phyloP scores from a whole-genome alignment of 2,888 invertebrate species.

The Beris morrisii region DNA sequence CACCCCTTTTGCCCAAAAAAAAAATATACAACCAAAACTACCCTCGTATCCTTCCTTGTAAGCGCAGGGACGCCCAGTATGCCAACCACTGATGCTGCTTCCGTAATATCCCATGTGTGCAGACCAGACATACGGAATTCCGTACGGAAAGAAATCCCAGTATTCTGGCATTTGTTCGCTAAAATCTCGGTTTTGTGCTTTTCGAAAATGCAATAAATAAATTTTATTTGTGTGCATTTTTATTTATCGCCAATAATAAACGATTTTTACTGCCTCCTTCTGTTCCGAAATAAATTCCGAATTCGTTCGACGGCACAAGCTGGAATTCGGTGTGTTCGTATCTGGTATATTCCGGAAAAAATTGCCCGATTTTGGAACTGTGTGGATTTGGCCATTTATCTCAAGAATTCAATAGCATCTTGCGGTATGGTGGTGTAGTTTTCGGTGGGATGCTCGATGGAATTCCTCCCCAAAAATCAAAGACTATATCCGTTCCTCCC shows the following conservation, averaged over 20 bases:
- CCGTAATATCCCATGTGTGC: constrained; percentile 48
- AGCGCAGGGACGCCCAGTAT: constrained; percentile 34
- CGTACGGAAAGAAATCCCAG: no score
- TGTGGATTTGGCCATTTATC: constrained; percentile 37
- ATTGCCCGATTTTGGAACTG: constrained; percentile 26
- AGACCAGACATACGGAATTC: no score
- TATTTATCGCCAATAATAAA: constrained; percentile 39
- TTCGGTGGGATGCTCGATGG: background rate
- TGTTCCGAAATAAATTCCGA: constrained; percentile 15
- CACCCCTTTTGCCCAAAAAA: constrained; percentile 53
- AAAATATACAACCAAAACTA: constrained; percentile 59
- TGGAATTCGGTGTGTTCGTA: background rate
- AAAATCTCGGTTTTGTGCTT: no score
- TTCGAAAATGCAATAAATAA: constrained; percentile 35
- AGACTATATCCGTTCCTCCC: background rate
- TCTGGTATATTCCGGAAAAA: background rate
- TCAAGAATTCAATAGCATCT: constrained; percentile 34
- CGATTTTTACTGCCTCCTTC: constrained; percentile 36
- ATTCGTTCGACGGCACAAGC: background rate
- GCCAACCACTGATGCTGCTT: constrained; percentile 27
- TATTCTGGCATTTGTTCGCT: no score
- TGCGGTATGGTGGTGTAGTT: background rate
- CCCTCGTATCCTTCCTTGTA: constrained; percentile 47
- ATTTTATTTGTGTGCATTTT: constrained; percentile 38
- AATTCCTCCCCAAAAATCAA: background rate